A percentile compares a stretch with the other conserved stretches of the same genome.
These are phyloP conservation scores for Dryobotodes eremita DNA, from an alignment of 2,888 invertebrate genomes.

Conservation along the genomic window DNA sequence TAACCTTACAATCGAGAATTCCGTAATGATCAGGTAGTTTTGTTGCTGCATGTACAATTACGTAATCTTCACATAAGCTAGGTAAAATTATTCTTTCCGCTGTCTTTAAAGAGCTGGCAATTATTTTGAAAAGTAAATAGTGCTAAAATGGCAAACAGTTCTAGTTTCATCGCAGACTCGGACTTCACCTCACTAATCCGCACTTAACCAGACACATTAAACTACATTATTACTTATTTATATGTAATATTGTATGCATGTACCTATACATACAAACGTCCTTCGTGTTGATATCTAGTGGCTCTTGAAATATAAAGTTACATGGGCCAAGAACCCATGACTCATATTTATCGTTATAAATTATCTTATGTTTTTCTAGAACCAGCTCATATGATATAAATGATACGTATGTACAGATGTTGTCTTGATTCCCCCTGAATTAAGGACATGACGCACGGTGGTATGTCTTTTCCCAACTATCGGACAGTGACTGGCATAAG, in stretches of 20 bases:
- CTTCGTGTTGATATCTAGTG: slow-evolving; percentile 25
- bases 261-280: background rate
- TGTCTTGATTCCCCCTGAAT: background rate
- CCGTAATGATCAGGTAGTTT: background rate
- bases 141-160: background rate
- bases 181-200: background rate
- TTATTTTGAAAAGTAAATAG: background rate
- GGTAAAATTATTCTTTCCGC: too few species aligned
- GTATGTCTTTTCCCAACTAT: background rate
- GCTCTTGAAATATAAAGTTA: slow-evolving; percentile 31
- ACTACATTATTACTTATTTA: background rate
- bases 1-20: background rate
- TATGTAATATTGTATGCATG: background rate
- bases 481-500: background rate
- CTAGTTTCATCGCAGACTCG: background rate
- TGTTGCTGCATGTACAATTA: background rate
- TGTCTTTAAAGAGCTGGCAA: background rate
- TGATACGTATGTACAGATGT: background rate
- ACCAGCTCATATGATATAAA: background rate
- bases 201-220: background rate
- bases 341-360: slow-evolving; percentile 18
- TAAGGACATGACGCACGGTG: background rate
- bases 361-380: slow-evolving; percentile 15
- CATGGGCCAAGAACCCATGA: slow-evolving; percentile 20
- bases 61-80: background rate